Percentiles rank a stretch among this genome's conserved stretches.
phyloP scores from a whole-genome alignment of 2,113 vertebrate species.

The Odontesthes bonariensis region DNA sequence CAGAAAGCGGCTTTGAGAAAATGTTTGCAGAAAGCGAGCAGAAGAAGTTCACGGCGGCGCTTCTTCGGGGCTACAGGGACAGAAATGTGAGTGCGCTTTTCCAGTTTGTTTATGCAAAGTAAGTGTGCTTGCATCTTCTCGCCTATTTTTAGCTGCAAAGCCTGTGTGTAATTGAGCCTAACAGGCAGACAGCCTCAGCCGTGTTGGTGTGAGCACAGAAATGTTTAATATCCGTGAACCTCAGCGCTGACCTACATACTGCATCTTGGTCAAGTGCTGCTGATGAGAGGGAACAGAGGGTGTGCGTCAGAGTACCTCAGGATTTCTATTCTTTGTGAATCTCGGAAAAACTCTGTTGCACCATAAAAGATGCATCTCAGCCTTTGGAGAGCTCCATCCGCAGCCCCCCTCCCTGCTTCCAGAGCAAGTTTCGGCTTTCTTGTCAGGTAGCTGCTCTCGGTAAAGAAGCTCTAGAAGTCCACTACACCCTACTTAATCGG shows the following conservation, averaged over 20 bases:
- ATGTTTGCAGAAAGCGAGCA: conserved; percentile 23
- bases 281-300: conserved; percentile 22
- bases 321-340: too few species aligned
- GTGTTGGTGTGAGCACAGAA: conserved; percentile 14
- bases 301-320: background rate
- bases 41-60: background rate
- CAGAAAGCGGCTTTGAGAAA: conserved; percentile 69
- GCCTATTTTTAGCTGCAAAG: conserved; percentile 51
- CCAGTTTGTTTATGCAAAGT: conserved; percentile 24
- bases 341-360: background rate
- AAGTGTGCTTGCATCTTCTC: conserved; percentile 1
- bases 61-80: conserved; percentile 53
- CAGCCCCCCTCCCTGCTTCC: too few species aligned
- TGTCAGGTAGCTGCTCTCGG: background rate
- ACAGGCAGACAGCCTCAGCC: conserved; percentile 23
- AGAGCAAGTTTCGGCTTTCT: background rate
- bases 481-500: background rate
- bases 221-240: conserved; percentile 45
- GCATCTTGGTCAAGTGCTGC: conserved; percentile 36
- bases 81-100: conserved; percentile 64
- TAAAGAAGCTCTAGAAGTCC: too few species aligned
- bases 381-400: background rate
- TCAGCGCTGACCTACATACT: conserved; percentile 56
- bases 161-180: conserved; percentile 33
- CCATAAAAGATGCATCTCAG: background rate